Percentiles rank a stretch among this genome's conserved stretches.
phyloP scores from a whole-genome alignment of 2,797 vertebrate genomes.

The Martes flavigula region DNA sequence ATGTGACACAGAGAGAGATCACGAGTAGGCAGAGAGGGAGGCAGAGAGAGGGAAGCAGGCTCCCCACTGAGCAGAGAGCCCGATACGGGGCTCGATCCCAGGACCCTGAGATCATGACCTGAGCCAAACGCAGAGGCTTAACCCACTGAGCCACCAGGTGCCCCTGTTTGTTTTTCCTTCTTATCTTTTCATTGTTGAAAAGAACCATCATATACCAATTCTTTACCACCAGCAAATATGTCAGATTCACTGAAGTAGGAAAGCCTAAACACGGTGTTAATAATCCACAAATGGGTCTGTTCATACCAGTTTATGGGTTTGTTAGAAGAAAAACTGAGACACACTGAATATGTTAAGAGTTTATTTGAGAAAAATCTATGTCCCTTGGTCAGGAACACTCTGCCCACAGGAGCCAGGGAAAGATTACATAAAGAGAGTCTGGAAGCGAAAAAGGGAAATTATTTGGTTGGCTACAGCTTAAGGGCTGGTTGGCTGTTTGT shows the following conservation, averaged over 20 bases:
- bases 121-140: no score
- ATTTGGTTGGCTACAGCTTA: background rate
- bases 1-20: no score
- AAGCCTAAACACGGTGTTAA: background rate
- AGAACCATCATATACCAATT: background rate
- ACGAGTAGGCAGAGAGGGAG: no score
- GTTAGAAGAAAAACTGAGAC: background rate
- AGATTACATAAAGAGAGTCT: background rate
- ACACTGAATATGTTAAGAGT: background rate
- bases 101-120: no score
- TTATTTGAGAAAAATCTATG: background rate
- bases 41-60: no score
- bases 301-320: background rate
- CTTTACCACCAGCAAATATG: background rate
- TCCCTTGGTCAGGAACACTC: background rate
- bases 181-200: background rate
- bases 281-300: background rate
- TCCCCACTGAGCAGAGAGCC: no score
- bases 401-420: background rate
- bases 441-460: background rate
- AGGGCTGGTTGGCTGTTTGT: background rate
- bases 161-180: background rate
- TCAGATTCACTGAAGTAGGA: background rate
- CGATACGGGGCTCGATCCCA: no score
- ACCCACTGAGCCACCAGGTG: no score